A percentile compares a stretch with the other conserved stretches of the same genome.
phyloP scores from a whole-genome alignment of 1,140 invertebrate genomes.

The Pemphigus obesinymphae region DNA sequence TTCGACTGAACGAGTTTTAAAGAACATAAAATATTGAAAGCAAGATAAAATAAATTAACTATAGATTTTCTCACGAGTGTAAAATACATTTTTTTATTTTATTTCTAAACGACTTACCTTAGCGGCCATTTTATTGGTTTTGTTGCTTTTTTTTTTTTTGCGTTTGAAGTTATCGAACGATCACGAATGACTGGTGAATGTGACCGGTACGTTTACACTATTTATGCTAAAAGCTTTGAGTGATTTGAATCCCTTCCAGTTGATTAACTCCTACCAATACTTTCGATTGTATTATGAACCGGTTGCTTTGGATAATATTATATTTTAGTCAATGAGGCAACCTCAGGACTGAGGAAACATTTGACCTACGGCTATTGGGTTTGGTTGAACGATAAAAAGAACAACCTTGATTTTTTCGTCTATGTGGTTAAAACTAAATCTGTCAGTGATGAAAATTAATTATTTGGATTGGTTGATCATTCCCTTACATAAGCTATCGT shows the following conservation, averaged over 20 bases:
- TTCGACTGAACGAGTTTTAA: no score
- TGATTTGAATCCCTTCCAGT: constrained; percentile 12
- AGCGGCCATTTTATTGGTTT: constrained; percentile 18
- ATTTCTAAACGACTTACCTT: neutral
- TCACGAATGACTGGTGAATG: constrained; percentile 27
- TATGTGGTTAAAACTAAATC: neutral
- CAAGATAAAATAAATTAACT: no score
- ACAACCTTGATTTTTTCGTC: constrained; percentile 11
- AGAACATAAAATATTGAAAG: no score
- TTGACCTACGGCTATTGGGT: constrained; percentile 2
- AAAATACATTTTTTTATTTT: neutral
- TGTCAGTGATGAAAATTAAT: constrained; percentile 17
- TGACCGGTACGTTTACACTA: neutral
- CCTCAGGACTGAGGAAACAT: constrained; percentile 18
- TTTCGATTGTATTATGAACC: constrained; percentile 13
- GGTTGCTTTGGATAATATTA: neutral
- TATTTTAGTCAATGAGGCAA: neutral
- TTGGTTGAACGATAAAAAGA: constrained; percentile 19
- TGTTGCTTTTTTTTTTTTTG: neutral
- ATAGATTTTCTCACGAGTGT: no score
- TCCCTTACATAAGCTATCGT: neutral
- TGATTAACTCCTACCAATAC: constrained; percentile 6
- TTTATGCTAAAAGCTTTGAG: constrained; percentile 24
- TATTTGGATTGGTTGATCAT: neutral
- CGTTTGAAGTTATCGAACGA: neutral